Percentiles rank a stretch among this genome's conserved stretches.
phyloP scores from a whole-genome alignment of 2,113 vertebrate species.

The Bathybates hornii region DNA sequence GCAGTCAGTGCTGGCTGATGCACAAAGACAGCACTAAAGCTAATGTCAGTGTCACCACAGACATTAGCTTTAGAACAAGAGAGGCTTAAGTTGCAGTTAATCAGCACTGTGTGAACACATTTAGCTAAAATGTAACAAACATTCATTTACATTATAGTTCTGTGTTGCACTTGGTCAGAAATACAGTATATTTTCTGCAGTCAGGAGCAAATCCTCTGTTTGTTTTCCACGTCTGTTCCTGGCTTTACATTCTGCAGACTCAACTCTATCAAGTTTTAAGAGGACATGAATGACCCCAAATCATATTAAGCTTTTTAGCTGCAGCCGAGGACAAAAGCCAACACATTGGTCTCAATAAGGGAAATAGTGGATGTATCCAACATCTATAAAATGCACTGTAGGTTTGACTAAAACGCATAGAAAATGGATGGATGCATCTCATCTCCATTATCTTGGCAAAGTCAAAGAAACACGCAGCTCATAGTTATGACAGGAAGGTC shows the following conservation, averaged over 20 bases:
- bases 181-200: background rate
- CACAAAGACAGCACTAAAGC: background rate
- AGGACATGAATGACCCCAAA: background rate
- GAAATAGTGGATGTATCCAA: background rate
- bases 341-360: background rate
- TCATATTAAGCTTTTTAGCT: background rate
- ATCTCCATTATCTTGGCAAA: background rate
- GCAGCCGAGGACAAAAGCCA: background rate
- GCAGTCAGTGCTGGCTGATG: background rate
- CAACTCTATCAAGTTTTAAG: background rate
- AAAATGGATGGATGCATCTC: background rate
- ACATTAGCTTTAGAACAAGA: background rate
- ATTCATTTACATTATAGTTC: background rate
- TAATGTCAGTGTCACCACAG: background rate
- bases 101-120: background rate
- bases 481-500: conserved; percentile 38
- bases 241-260: background rate
- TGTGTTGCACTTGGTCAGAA: background rate
- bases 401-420: background rate
- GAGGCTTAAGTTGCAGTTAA: background rate
- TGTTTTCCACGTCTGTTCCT: background rate
- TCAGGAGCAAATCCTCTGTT: background rate
- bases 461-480: conserved; percentile 15
- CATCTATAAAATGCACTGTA: background rate
- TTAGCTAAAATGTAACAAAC: background rate